Conservation (phyloP, 2,113 vertebrate species). For the Crotalus tigris region DNA sequence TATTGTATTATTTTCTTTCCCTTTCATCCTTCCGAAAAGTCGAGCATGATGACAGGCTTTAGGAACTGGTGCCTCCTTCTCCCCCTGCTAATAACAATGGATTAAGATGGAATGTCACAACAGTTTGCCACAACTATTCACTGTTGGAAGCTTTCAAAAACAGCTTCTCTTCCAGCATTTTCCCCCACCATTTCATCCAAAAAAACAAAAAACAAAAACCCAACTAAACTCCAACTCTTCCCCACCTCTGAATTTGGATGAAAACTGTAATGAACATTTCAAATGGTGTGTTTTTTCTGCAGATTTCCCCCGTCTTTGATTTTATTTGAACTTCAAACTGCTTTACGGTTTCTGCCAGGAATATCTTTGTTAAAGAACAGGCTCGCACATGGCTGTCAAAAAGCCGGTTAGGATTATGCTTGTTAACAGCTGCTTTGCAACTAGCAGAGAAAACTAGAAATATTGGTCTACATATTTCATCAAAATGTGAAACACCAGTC, state of each 20-base stretch:
- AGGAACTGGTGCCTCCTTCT: not conserved
- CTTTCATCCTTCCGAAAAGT: not conserved
- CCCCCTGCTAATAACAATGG: not conserved
- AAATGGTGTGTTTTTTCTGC: not conserved
- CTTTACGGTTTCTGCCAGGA: conserved; percentile 19
- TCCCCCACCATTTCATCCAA: not conserved
- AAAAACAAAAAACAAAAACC: not conserved
- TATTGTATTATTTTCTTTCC: not conserved
- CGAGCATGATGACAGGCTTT: not conserved
- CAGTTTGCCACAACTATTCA: not conserved
- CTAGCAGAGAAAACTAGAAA: not conserved
- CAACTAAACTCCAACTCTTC: not conserved
- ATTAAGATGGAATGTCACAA: conserved; percentile 19
- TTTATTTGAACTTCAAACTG: conserved; percentile 4
- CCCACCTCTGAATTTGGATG: conserved; percentile 7
- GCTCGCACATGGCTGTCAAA: not conserved
- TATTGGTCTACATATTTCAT: not conserved
- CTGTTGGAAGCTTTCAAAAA: not conserved
- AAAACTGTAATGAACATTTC: not conserved
- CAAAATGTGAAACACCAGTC: not conserved
- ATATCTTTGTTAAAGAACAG: conserved; percentile 13
- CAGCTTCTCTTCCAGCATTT: not conserved
- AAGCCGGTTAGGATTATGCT: not conserved
- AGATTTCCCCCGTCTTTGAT: not conserved
- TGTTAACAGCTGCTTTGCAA: conserved; percentile 17